Percentiles rank a stretch among this genome's conserved stretches.
Evolutionary conservation across 37 sponge, comb jelly and placozoan species (phyloP).

Genomic region (Ianthella basta): DNA sequence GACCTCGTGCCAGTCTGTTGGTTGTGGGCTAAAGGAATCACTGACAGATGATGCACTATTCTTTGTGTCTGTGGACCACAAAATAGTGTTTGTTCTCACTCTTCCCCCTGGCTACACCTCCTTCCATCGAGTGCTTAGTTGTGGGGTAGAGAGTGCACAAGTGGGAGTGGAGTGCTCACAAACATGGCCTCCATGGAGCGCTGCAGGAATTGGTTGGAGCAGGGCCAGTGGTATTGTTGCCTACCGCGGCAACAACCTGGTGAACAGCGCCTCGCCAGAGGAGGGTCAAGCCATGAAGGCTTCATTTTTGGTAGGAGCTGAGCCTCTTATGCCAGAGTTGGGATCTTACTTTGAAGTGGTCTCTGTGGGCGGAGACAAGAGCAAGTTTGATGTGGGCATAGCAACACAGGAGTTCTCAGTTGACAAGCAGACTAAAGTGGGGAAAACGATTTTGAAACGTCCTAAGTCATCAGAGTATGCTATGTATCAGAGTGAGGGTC

Average conservation of each 20-base stretch:
- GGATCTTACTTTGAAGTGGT: slow-evolving; percentile 73
- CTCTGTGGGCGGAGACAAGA: slow-evolving; percentile 41
- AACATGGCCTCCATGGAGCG: slow-evolving; percentile 56
- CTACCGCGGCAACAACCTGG: slow-evolving; percentile 26
- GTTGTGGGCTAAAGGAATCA: slow-evolving; percentile 46
- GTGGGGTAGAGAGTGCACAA: neutral
- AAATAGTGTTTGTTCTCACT: slow-evolving; percentile 32
- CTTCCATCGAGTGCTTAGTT: neutral
- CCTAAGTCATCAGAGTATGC: slow-evolving; percentile 39
- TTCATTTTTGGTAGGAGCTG: slow-evolving; percentile 44
- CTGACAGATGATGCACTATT: slow-evolving; percentile 13
- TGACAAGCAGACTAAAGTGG: slow-evolving; percentile 32
- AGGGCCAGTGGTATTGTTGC: slow-evolving; percentile 20
- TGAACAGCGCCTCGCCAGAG: slow-evolving; percentile 2
- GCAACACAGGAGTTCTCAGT: slow-evolving; percentile 36
- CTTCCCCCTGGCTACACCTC: neutral
- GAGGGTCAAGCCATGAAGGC: neutral
- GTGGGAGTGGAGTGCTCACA: slow-evolving; percentile 49
- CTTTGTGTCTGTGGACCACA: slow-evolving; percentile 55
- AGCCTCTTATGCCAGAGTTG: slow-evolving; percentile 45
- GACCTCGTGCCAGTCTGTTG: slow-evolving; percentile 5
- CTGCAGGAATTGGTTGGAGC: slow-evolving; percentile 72
- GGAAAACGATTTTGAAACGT: slow-evolving; percentile 22
- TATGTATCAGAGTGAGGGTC: slow-evolving; percentile 59
- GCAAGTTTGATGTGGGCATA: slow-evolving; percentile 66